Evolutionary conservation across 2,888 invertebrate species (phyloP).

Genomic region (Rhorus exstirpatorius): DNA sequence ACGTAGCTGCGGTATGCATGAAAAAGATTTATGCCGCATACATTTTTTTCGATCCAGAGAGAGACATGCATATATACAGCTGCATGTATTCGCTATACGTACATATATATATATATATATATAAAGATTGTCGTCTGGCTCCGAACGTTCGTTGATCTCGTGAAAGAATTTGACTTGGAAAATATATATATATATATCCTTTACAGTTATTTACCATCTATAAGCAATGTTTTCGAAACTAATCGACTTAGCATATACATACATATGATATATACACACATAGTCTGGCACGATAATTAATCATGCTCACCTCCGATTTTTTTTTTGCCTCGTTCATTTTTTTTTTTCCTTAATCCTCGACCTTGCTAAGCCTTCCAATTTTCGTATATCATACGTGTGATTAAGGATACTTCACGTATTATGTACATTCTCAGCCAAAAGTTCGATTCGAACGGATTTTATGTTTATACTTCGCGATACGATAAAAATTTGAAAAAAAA

Average conservation of each 20-base stretch:
- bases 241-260: conserved; percentile 5
- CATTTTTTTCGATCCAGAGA: background rate
- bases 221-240: conserved; percentile 42
- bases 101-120: background rate
- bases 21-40: background rate
- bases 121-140: background rate
- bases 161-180: conserved; percentile 55
- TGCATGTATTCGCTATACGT: background rate
- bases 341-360: conserved; percentile 20
- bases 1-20: background rate
- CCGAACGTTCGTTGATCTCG: conserved; percentile 43
- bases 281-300: conserved; percentile 37
- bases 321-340: conserved; percentile 27
- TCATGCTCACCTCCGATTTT: conserved; percentile 3
- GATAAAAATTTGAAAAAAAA: too few relatives aligned
- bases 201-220: conserved; percentile 62
- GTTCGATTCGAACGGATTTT: background rate
- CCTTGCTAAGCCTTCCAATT: conserved; percentile 35
- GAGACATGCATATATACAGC: background rate
- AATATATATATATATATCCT: conserved; percentile 31
- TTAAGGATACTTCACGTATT: background rate
- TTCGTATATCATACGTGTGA: background rate
- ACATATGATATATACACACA: background rate
- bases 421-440: conserved; percentile 1
- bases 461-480: too few relatives aligned